Conservation (phyloP, 2,797 vertebrate species). For the Heliangelus exortis region DNA sequence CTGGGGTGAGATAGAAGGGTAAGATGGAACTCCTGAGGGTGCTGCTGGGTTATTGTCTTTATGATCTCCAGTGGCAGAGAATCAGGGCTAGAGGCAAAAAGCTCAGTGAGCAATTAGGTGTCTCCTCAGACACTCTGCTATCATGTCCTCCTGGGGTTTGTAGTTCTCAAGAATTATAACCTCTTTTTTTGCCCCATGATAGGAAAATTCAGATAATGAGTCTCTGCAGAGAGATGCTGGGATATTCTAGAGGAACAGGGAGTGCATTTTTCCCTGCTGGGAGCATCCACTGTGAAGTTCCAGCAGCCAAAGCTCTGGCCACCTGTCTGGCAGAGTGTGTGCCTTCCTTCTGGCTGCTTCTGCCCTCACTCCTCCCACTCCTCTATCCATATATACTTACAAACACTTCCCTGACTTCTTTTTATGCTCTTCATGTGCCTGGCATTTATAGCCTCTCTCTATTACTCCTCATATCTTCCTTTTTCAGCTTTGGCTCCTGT, state of each 20-base stretch:
- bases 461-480: background rate
- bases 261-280: background rate
- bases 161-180: background rate
- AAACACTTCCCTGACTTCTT: background rate
- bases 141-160: background rate
- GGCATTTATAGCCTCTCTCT: background rate
- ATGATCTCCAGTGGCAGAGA: background rate
- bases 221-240: background rate
- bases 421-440: background rate
- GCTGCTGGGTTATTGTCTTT: background rate
- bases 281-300: background rate
- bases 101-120: background rate
- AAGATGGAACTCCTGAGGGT: background rate
- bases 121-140: background rate
- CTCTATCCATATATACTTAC: constrained; percentile 23
- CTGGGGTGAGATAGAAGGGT: background rate
- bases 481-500: background rate
- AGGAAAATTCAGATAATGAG: background rate
- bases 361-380: constrained; percentile 31
- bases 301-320: background rate
- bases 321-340: background rate
- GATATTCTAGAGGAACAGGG: background rate
- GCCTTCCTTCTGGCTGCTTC: background rate
- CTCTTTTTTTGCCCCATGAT: background rate
- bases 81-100: background rate